Evolutionary conservation across 2,888 invertebrate species (phyloP).

Genomic region (Phrixothrix hirtus): DNA sequence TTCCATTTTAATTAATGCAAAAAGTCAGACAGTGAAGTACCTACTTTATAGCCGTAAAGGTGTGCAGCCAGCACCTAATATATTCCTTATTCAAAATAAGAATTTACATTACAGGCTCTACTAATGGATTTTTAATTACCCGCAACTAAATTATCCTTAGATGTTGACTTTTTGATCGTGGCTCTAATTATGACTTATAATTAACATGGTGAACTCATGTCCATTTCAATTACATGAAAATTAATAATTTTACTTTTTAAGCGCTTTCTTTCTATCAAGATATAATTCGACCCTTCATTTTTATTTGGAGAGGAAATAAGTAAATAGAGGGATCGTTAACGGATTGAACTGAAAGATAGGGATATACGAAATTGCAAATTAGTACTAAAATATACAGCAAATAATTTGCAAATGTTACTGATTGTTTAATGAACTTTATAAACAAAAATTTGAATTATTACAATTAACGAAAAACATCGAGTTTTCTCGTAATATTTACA

Average conservation of each 20-base stretch:
- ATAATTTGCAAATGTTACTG: not conserved
- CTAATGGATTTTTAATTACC: slow-evolving; percentile 57
- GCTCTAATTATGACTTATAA: slow-evolving; percentile 52
- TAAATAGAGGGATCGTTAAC: slow-evolving; percentile 16
- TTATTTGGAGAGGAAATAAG: slow-evolving; percentile 7
- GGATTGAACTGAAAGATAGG: slow-evolving; percentile 5
- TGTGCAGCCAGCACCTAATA: slow-evolving; percentile 35
- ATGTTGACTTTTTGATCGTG: slow-evolving; percentile 51
- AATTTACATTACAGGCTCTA: slow-evolving; percentile 53
- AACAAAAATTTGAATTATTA: slow-evolving; percentile 11
- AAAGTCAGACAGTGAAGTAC: slow-evolving; percentile 26
- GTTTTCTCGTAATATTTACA: too few relatives aligned
- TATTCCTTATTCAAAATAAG: slow-evolving; percentile 51
- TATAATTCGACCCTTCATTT: slow-evolving; percentile 9
- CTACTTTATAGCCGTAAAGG: slow-evolving; percentile 29
- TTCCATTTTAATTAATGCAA: slow-evolving; percentile 26
- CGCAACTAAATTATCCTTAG: slow-evolving; percentile 52
- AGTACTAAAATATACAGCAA: slow-evolving; percentile 1
- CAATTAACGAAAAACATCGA: too few relatives aligned
- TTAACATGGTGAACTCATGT: slow-evolving; percentile 52
- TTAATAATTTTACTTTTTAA: slow-evolving; percentile 42
- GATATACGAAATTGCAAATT: slow-evolving; percentile 9
- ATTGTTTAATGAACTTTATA: too few relatives aligned
- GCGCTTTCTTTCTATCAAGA: slow-evolving; percentile 23
- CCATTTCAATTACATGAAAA: slow-evolving; percentile 53